Evolutionary conservation across 2,797 vertebrate genomes (phyloP), one percentile per base, ranked within the genome.

Genomic region (Chanos chanos): DNA sequence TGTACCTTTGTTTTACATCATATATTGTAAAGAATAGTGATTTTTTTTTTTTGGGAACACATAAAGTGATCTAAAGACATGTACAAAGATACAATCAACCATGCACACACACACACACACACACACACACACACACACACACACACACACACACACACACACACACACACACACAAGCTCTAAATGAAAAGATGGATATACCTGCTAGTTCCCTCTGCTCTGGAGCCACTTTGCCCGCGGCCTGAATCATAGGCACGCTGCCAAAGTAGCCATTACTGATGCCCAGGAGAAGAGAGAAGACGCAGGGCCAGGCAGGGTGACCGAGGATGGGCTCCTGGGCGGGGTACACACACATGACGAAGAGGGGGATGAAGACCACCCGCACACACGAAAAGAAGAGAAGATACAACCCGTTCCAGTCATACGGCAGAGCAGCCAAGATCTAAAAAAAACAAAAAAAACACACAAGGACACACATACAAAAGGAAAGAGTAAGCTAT

Each of bases 161-260:
- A 13, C 31, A 27, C 27, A 31, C 5, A 25, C 15, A 9, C 16
- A 12, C 22, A 6, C 22, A 27, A n/a, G 31, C 24, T 7, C 13
- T 31, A 19, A 43, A 13, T 37, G 27, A 10, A 15, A 33, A n/a
- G 36, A 48, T n/a, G 19, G 4, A 39, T 89, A 80, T 81, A 98
- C 97, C 96, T 87, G 96, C 95, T 70, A 98, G 77, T 79, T 98
- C 96, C 60, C 95, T 87, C 86, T 98, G 96, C 69, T 94, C 92
- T 0, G 94, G 94, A 12, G 90, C 89, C 67, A 98, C 94, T 84
- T 93, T 94, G 12, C 96, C 92, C 0, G 95, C 94, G 0, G 97
- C 97, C 78, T 94, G 91, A 74, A 99, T 99, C 97, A 99, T 99
- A 41, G 97, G 97, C 41, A 98, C 94, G 0, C 96, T 98, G 69